These are phyloP conservation scores for Glyphotaelius pellucidus DNA, from an alignment of 2,888 invertebrate genomes.

Conservation along the genomic window DNA sequence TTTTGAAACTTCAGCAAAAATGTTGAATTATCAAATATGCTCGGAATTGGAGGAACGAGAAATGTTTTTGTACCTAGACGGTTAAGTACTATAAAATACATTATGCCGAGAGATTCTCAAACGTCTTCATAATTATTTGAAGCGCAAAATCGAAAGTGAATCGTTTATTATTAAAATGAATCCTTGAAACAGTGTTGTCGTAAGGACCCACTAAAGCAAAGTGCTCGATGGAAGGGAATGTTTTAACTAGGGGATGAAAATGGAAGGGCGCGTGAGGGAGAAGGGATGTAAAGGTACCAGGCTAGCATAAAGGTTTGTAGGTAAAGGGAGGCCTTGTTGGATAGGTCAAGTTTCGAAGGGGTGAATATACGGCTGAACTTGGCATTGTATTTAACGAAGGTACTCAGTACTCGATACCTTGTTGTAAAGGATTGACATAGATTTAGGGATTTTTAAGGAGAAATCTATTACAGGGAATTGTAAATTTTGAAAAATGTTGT, in stretches of 20 bases:
- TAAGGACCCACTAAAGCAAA: slow-evolving; percentile 20
- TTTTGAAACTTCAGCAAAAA: not conserved
- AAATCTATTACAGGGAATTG: not conserved
- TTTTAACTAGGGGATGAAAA: slow-evolving; percentile 48
- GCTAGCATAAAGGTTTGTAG: slow-evolving; percentile 47
- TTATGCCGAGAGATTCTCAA: not conserved
- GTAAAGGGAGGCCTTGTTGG: slow-evolving; percentile 59
- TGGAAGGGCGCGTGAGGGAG: slow-evolving; percentile 40
- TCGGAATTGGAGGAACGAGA: not conserved
- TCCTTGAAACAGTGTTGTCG: not conserved
- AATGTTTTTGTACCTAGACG: not conserved
- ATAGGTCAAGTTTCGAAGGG: slow-evolving; percentile 60
- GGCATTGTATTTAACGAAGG: slow-evolving; percentile 46
- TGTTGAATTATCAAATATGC: not conserved
- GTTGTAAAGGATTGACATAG: not conserved
- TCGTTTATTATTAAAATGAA: slow-evolving; percentile 26
- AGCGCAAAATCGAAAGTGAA: slow-evolving; percentile 7
- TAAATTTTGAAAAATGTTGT: not conserved
- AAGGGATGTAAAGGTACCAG: slow-evolving; percentile 53
- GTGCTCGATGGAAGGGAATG: slow-evolving; percentile 24
- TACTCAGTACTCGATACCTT: not conserved
- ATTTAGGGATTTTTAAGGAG: not conserved
- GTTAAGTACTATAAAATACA: not conserved
- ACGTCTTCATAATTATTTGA: not conserved
- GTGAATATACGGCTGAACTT: slow-evolving; percentile 60